A percentile compares a stretch with the other conserved stretches of the same genome.
phyloP scores from a whole-genome alignment of 2,888 invertebrate species.

The Biston stratarius region DNA sequence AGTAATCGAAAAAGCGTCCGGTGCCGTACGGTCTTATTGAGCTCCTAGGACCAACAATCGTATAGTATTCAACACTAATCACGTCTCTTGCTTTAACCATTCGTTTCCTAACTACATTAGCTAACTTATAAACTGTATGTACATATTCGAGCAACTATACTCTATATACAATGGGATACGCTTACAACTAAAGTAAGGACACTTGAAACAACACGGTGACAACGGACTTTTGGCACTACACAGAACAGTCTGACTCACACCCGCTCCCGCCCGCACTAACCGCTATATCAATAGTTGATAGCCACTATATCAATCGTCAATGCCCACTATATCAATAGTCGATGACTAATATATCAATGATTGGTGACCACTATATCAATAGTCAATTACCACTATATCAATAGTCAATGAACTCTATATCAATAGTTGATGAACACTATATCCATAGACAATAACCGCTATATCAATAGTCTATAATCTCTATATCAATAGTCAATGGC shows the following conservation, averaged over 20 bases:
- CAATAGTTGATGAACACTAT: too few relatives aligned
- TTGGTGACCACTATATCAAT: too few relatives aligned
- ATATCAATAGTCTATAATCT: too few relatives aligned
- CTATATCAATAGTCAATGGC: too few relatives aligned
- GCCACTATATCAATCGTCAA: neutral
- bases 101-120: constrained; percentile 58
- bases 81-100: constrained; percentile 32
- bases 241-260: constrained; percentile 41
- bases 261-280: constrained; percentile 29
- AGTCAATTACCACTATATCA: too few relatives aligned
- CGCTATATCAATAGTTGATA: neutral
- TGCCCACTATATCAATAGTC: too few relatives aligned
- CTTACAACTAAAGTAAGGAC: constrained; percentile 79
- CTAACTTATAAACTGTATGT: constrained; percentile 61
- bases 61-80: constrained; percentile 3
- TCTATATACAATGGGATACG: constrained; percentile 59
- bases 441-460: too few relatives aligned
- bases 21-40: constrained; percentile 25
- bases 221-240: constrained; percentile 56
- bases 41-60: constrained; percentile 15
- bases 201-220: constrained; percentile 69
- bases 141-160: constrained; percentile 65
- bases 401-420: too few relatives aligned
- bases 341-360: too few relatives aligned
- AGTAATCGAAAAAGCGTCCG: constrained; percentile 44